Conservation (phyloP, 2,888 invertebrate species). For the Cecidostiba fungosa region DNA sequence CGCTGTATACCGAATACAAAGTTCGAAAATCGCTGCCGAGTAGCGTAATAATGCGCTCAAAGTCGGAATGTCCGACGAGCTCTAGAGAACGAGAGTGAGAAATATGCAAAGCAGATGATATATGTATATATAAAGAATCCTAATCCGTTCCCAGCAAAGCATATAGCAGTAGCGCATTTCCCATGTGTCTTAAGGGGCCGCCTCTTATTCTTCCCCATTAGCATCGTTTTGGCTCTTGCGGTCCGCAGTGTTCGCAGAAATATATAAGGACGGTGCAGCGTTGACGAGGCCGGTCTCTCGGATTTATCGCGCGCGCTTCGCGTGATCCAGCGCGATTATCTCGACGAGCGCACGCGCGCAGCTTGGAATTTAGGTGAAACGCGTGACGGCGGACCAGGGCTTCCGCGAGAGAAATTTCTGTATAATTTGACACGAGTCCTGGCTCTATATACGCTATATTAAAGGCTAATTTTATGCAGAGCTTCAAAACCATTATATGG, state of each 20-base stretch:
- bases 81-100: not conserved
- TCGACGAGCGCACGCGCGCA: not conserved
- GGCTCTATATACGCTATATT: slow-evolving; percentile 8
- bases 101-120: not conserved
- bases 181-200: not conserved
- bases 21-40: not conserved
- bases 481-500: slow-evolving; percentile 25
- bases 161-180: not conserved
- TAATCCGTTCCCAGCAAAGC: not conserved
- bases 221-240: too few species aligned
- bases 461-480: slow-evolving; percentile 44
- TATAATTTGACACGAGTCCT: slow-evolving; percentile 54
- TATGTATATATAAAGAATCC: not conserved
- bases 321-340: slow-evolving; percentile 60
- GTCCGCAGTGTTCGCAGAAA: slow-evolving; percentile 28
- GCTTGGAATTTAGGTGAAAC: slow-evolving; percentile 50
- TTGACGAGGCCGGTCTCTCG: slow-evolving; percentile 25
- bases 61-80: not conserved
- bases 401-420: slow-evolving; percentile 36
- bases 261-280: not conserved
- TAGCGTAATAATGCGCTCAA: not conserved
- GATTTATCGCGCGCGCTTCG: slow-evolving; percentile 57
- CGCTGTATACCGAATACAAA: not conserved
- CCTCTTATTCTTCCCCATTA: not conserved
- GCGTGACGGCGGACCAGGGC: slow-evolving; percentile 33